Base-by-base conservation (phyloP, 2,888 invertebrate species). In the Invenusta paracnida region DNA sequence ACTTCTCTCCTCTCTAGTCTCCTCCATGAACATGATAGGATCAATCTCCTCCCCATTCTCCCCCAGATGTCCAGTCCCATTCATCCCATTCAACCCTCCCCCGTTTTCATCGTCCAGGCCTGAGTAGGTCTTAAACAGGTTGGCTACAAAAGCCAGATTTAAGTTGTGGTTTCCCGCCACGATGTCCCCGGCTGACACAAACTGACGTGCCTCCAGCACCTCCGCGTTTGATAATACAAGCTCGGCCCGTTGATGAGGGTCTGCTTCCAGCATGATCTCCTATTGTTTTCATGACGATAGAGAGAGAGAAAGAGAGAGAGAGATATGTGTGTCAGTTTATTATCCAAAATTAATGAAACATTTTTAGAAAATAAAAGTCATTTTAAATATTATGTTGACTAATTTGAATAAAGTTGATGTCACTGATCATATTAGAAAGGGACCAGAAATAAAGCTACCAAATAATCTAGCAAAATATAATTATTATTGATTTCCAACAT, bases 111-210 rank as follows among this genome's bases (percentile, higher is more conserved):
- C 66, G 0, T 86, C 86, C 88, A 99, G 93, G 0, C 95, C 96
- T 0, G 98, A 98, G 92, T 97, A 97, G 92, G 96, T 98, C 93
- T 99, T 99, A 93, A 99, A 99, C 90, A 99, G 93, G 92, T 99
- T 99, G 88, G 99, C 99, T 11, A 99, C 98, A 92, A 98, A 99
- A 0, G 98, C 99, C 92, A 99, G 93, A 93, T 99, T 99, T 87
- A 99, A 93, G 92, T 98, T 99, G 93, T 97, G 96, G 82, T 98
- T 96, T 0, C 98, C 98, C 88, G 94, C 95, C 0, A 97, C 97
- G 11, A 99, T 98, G 92, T 99, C 99, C 30, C 95, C 95, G 0
- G 98, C 94, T 0, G 96, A 95, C 0, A 99, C 95, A 93, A 99
- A 99, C 88, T 96, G 96, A 86, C 98, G 94, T 90, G 98, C 99